Evolutionary conservation across 2,113 vertebrate genomes (phyloP), one percentile per base, ranked within the genome.

Genomic region (Thomomys bottae): DNA sequence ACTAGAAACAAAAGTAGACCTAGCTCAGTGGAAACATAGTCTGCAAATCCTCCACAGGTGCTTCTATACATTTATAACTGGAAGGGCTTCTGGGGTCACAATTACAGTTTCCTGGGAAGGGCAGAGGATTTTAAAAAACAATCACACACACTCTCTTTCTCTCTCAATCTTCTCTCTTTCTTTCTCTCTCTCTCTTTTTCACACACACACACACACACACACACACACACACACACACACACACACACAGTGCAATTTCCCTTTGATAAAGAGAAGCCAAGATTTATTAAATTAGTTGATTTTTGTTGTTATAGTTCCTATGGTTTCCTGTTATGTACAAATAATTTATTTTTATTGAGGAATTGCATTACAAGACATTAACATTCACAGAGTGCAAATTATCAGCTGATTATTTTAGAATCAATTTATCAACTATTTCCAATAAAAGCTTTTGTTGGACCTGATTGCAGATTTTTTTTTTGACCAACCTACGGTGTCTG

Each of bases 381-480:
- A 67, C 38, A 73, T 82, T 93, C 66, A 72, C 45, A 82, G 54
- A 45, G 81, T 87, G 87, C 87, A 92, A 78, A 63, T 84, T 64
- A 85, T 87, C 80, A 76, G 83, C 84, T 54, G 79, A 89, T 93
- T 94, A 97, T 95, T 96, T 97, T 96, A 95, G 92, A 94, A 91
- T 94, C 84, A 84, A 54, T 95, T 91, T 94, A 91, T 97, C 97
- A 97, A 93, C 95, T 90, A 91, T 95, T 78, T 87, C 95, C 94
- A 94, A 97, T 97, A 96, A 96, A 92, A 80, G 73, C 84, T 84
- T 54, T 89, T 42, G 75, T 93, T 93, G 73, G 66, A 84, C 93
- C 84, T 89, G 76, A 93, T 87, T 87, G 54, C 38, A 87, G 54
- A 67, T 49, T 68, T 93, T 73, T 68, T 93, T 73, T 70, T 64